These are phyloP conservation scores for Acholoe squamosa DNA, from an alignment of 2,888 invertebrate species.

Conservation along the genomic window DNA sequence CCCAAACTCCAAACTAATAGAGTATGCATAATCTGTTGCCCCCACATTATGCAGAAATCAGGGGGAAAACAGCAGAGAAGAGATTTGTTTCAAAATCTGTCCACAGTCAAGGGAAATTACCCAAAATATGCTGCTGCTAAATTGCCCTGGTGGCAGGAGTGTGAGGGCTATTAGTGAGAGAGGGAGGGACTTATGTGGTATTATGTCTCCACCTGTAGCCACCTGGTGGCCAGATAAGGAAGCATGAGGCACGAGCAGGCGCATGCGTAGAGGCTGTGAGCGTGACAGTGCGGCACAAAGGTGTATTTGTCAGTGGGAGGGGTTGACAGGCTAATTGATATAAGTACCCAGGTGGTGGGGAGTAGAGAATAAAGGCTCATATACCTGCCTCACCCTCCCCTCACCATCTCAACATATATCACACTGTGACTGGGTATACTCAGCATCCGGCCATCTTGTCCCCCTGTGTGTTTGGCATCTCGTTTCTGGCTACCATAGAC, in stretches of 20 bases:
- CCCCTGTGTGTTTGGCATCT: too few relatives aligned
- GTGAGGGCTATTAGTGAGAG: too few relatives aligned
- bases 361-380: not conserved
- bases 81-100: conserved; percentile 50
- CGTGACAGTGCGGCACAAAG: conserved; percentile 43
- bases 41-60: conserved; percentile 37
- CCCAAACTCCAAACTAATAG: not conserved
- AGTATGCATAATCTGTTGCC: not conserved
- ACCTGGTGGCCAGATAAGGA: conserved; percentile 45
- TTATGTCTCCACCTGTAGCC: conserved; percentile 42
- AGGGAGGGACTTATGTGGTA: not conserved
- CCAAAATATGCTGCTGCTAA: conserved; percentile 40
- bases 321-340: conserved; percentile 20
- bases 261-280: conserved; percentile 8
- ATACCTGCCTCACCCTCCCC: not conserved
- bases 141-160: conserved; percentile 1
- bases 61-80: not conserved
- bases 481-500: too few relatives aligned
- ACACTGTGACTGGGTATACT: too few relatives aligned
- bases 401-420: not conserved
- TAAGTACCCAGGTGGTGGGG: conserved; percentile 52
- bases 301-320: conserved; percentile 43
- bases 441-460: too few relatives aligned
- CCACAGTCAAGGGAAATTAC: conserved; percentile 53
- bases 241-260: conserved; percentile 45